Evolutionary conservation across 64 coral and sea anemone species (phyloP).

Genomic region (Catalaphyllia jardinei): DNA sequence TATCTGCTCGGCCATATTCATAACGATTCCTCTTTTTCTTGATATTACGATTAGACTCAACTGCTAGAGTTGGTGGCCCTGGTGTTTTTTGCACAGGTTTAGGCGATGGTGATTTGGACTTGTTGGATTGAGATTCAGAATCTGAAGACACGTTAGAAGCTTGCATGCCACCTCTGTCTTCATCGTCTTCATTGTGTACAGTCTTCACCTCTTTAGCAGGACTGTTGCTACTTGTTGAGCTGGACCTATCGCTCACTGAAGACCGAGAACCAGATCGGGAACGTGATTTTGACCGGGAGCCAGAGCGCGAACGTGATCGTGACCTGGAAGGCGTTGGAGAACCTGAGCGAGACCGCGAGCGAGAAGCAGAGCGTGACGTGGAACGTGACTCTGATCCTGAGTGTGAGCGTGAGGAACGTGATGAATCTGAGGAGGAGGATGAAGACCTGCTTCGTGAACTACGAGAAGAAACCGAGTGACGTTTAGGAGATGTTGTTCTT

Average conservation of each 20-base stretch:
- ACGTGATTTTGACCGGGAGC: conserved; percentile 57
- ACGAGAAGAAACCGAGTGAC: conserved; percentile 64
- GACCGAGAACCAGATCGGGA: conserved; percentile 71
- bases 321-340: conserved; percentile 62
- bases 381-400: conserved; percentile 76
- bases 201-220: conserved; percentile 28
- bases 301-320: conserved; percentile 65
- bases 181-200: background rate
- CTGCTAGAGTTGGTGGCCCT: conserved; percentile 61
- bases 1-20: conserved; percentile 68
- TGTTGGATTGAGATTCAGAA: conserved; percentile 64
- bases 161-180: conserved; percentile 27
- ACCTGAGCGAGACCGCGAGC: conserved; percentile 69
- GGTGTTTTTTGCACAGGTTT: background rate
- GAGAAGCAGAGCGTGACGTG: conserved; percentile 62
- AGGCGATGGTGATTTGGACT: conserved; percentile 27
- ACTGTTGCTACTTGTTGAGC: conserved; percentile 53
- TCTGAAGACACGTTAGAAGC: conserved; percentile 45
- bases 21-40: conserved; percentile 71
- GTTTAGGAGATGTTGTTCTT: conserved; percentile 88
- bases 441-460: conserved; percentile 71
- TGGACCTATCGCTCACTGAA: conserved; percentile 77
- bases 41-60: conserved; percentile 20
- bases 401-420: conserved; percentile 75
- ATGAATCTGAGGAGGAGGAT: conserved; percentile 84